Conservation (phyloP, 1,140 invertebrate genomes). For the Chionoecetes opilio region DNA sequence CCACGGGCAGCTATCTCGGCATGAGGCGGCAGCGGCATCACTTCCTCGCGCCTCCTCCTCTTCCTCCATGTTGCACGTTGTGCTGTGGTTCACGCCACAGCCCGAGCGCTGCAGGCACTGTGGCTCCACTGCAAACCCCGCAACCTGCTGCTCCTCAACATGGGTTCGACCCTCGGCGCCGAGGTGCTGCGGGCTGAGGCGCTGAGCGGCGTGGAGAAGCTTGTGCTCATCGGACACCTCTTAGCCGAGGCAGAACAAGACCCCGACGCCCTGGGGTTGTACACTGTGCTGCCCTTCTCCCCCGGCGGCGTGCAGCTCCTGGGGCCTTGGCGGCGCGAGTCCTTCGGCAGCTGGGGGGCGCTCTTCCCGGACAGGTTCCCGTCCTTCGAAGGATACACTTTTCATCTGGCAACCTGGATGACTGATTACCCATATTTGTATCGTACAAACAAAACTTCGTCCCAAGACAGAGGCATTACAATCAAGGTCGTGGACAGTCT, state of each 20-base stretch:
- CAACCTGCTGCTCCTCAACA: conserved; percentile 4
- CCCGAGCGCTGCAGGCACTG: conserved; percentile 2
- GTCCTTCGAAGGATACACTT: conserved; percentile 23
- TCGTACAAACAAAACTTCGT: no score
- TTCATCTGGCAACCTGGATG: no score
- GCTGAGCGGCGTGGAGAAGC: conserved; percentile 28
- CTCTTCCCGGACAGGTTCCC: conserved; percentile 42
- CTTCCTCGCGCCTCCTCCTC: neutral
- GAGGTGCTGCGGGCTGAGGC: neutral
- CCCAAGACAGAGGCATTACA: no score
- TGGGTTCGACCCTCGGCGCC: neutral
- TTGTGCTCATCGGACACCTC: neutral
- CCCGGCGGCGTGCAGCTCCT: neutral
- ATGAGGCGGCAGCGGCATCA: no score
- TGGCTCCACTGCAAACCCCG: neutral
- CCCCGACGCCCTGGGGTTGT: neutral
- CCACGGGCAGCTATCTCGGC: neutral
- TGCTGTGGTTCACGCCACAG: conserved; percentile 27
- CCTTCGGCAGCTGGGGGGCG: neutral
- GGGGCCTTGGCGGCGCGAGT: neutral
- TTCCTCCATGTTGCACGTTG: conserved; percentile 18
- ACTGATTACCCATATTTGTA: no score
- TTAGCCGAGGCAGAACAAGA: neutral
- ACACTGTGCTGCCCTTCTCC: conserved; percentile 35
- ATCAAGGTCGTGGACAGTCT: no score